Evolutionary conservation across 1,140 invertebrate genomes (phyloP).

Genomic region (Zaprionus kolodkinae): DNA sequence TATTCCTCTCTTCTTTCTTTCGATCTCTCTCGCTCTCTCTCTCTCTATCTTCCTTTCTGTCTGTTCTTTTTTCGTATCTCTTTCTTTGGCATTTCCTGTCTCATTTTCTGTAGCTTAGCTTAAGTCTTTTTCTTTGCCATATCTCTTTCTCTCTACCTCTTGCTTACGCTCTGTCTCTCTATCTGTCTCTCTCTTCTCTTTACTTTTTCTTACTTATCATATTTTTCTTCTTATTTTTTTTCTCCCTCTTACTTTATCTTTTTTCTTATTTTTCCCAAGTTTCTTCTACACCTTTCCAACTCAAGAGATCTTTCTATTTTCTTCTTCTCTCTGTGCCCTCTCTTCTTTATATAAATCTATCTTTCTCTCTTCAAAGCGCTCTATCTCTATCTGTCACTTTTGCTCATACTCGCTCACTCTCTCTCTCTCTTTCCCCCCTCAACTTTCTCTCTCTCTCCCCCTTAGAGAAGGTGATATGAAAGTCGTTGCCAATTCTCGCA

Average conservation of each 20-base stretch:
- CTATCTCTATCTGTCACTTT: background rate
- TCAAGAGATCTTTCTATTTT: background rate
- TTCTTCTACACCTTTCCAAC: background rate
- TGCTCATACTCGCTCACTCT: background rate
- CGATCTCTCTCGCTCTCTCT: no score
- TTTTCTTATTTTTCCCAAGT: background rate
- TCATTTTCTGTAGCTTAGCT: background rate
- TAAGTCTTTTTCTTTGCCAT: no score
- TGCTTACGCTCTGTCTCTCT: background rate
- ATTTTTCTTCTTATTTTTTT: no score
- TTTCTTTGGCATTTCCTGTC: background rate
- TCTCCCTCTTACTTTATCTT: no score
- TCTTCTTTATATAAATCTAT: no score
- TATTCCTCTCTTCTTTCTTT: background rate
- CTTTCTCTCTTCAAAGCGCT: background rate
- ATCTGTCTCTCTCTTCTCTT: background rate
- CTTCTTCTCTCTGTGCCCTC: background rate
- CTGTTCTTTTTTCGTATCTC: background rate
- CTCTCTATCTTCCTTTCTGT: background rate
- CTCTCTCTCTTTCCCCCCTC: background rate
- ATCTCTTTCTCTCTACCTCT: background rate
- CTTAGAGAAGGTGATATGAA: conserved; percentile 19
- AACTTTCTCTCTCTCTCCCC: background rate
- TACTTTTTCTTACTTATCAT: no score
- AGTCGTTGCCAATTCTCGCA: conserved; percentile 12